phyloP scores from a whole-genome alignment of 1,140 invertebrate genomes.

The Zaprionus ghesquierei region DNA sequence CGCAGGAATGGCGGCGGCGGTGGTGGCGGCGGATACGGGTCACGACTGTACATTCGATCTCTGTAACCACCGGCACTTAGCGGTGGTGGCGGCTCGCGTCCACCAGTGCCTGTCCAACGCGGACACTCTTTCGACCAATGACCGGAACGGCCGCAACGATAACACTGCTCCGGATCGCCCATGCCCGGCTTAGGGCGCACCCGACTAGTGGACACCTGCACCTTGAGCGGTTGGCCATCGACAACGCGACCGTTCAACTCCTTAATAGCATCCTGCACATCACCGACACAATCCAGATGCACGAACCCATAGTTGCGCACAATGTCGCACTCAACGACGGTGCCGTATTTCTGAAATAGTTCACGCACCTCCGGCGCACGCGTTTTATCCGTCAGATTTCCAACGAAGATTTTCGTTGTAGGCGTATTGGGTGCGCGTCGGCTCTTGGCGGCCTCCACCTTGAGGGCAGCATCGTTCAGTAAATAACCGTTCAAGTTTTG shows the following conservation, averaged over 20 bases:
- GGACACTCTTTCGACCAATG: slow-evolving; percentile 98
- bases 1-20: slow-evolving; percentile 93
- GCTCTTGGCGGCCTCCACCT: slow-evolving; percentile 95
- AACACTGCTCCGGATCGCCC: slow-evolving; percentile 97
- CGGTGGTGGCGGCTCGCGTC: slow-evolving; percentile 71
- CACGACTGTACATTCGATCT: slow-evolving; percentile 91
- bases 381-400: slow-evolving; percentile 94
- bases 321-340: slow-evolving; percentile 95
- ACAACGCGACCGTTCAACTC: slow-evolving; percentile 92
- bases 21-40: slow-evolving; percentile 92
- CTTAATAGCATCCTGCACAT: slow-evolving; percentile 93
- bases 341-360: slow-evolving; percentile 93
- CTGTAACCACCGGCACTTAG: slow-evolving; percentile 84
- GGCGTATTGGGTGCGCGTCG: slow-evolving; percentile 92
- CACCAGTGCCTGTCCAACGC: slow-evolving; percentile 86
- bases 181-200: slow-evolving; percentile 96
- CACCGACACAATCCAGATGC: slow-evolving; percentile 91
- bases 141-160: slow-evolving; percentile 95
- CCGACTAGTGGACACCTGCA: slow-evolving; percentile 94
- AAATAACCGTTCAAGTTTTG: slow-evolving; percentile 94
- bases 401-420: slow-evolving; percentile 95
- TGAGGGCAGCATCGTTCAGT: slow-evolving; percentile 94
- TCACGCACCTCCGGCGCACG: slow-evolving; percentile 93
- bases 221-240: slow-evolving; percentile 94
- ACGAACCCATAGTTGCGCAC: slow-evolving; percentile 96